Evolutionary conservation across 2,797 vertebrate genomes (phyloP), one percentile per base, ranked within the genome.

Genomic region (Meriones psammophilus): DNA sequence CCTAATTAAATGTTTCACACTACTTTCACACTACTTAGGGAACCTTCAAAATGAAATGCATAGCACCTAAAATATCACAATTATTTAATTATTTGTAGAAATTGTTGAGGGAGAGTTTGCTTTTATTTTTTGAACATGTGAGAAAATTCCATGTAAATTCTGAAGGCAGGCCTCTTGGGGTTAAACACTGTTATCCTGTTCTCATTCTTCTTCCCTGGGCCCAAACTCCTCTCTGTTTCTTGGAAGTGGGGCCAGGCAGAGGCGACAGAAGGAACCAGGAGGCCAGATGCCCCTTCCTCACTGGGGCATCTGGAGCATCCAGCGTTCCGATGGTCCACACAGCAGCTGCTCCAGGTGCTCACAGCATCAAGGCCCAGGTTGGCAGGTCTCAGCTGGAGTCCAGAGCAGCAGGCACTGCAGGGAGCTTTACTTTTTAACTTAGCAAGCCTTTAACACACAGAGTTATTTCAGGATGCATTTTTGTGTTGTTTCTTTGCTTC

Each of bases 61-160:
- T 10, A 26, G 24, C 8, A 71, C 3, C 12, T 76, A 88, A 20
- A 62, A 17, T 24, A 60, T n/a, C 62, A 13, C 15, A 42, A 42
- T 42, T 42, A 42, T 42, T 42, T 42, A 42, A 20, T 88, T 26
- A 84, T 24, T 46, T 36, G 54, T 3, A 64, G n/a, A 2, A 42
- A 79, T 9, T 79, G 1, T 73, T 77, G n/a, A 66, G 39, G 64
- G 42, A 42, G 42, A 42, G 3, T 42, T 42, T 42, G 54, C 24
- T 26, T 62, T 50, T 79, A 81, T 77, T 76, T 69, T 36, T 60
- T 89, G 96, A 92, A 95, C 68, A 92, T 90, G 68, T 95, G 92
- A 83, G 89, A 94, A 86, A 90, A 80, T 83, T 92, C 85, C 93
- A 92, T 0, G 28, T 77, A 84, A 97, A 93, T 95, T 39, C 85